Conservation (phyloP, 1,140 invertebrate species). For the Tetraneura akinire region DNA sequence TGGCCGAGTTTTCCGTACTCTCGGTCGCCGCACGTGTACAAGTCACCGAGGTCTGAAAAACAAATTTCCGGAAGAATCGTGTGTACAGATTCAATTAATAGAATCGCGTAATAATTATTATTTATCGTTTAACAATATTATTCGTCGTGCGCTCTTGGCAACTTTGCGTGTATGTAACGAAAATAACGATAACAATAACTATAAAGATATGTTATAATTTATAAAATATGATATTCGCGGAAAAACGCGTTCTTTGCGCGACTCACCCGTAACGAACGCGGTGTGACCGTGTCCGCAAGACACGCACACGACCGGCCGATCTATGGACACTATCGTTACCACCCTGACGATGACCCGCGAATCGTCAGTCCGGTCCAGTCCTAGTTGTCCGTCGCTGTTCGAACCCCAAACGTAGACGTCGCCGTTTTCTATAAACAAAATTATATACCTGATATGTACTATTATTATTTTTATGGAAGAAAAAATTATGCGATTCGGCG, state of each 20-base stretch:
- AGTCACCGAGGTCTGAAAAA: constrained; percentile 14
- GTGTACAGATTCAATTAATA: too few relatives aligned
- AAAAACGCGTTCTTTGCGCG: too few relatives aligned
- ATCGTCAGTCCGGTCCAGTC: constrained; percentile 60
- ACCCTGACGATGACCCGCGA: constrained; percentile 3
- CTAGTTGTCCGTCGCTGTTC: constrained; percentile 70
- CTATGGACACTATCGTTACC: constrained; percentile 12
- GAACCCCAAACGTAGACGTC: constrained; percentile 69
- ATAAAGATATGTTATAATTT: too few relatives aligned
- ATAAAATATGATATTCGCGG: too few relatives aligned
- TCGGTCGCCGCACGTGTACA: constrained; percentile 35
- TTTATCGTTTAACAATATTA: too few relatives aligned
- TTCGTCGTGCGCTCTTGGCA: too few relatives aligned
- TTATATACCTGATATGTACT: too few relatives aligned
- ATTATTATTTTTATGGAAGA: too few relatives aligned
- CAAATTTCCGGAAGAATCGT: background rate
- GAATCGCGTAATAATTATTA: too few relatives aligned
- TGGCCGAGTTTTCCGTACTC: constrained; percentile 50
- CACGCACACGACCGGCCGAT: background rate
- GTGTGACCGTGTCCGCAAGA: constrained; percentile 9
- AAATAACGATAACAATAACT: too few relatives aligned
- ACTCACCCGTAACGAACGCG: constrained; percentile 36
- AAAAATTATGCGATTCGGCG: too few relatives aligned
- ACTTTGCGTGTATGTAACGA: too few relatives aligned
- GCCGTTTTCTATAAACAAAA: constrained; percentile 58